Conservation (phyloP, 2,113 vertebrate genomes). For the Leucopternis melanops region DNA sequence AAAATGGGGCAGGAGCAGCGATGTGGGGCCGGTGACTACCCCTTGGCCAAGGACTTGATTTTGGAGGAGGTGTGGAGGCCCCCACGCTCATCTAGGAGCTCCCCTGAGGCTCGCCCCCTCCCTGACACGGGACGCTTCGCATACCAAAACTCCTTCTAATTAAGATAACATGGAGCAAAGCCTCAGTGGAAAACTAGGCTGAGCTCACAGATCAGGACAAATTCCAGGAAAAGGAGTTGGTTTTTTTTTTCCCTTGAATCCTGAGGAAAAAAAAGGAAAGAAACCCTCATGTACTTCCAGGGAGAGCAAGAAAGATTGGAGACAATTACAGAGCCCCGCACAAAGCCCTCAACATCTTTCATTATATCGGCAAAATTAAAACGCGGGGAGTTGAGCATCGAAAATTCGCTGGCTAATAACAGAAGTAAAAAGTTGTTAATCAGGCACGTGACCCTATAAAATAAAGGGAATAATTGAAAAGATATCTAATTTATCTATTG, state of each 20-base stretch:
- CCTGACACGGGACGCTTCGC: neutral
- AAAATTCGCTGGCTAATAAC: neutral
- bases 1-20: neutral
- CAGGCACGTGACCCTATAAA: constrained; percentile 66
- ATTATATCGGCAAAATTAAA: neutral
- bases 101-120: neutral
- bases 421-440: constrained; percentile 66
- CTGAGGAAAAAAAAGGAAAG: neutral
- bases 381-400: neutral
- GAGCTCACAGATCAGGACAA: neutral
- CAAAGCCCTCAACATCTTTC: neutral
- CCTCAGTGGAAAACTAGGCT: neutral
- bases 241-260: neutral
- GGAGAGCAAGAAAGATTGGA: neutral
- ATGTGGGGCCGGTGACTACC: fast-evolving
- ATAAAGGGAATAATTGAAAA: constrained; percentile 74
- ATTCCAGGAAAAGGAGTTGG: neutral
- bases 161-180: fast-evolving
- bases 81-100: neutral
- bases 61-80: neutral
- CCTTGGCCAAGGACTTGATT: neutral
- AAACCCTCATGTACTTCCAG: neutral
- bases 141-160: neutral
- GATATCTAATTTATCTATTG: constrained; percentile 76
- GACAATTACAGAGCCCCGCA: neutral